Conservation (phyloP, 2,888 invertebrate species). For the Brenthis ino region DNA sequence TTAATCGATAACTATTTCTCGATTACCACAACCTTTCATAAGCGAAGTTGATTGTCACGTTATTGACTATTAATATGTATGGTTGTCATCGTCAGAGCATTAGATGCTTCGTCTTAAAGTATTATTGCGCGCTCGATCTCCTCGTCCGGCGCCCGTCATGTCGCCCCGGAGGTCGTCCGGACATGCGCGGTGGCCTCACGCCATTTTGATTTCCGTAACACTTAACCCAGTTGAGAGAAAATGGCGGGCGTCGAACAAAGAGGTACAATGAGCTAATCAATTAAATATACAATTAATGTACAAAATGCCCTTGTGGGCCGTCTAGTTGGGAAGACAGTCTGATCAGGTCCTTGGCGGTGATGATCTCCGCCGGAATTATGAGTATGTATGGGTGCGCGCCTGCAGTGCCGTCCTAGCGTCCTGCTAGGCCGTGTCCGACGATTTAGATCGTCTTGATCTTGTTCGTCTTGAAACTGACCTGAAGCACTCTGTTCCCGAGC, state of each 20-base stretch:
- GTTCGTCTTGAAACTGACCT: slow-evolving; percentile 96
- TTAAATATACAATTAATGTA: slow-evolving; percentile 66
- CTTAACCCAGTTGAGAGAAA: slow-evolving; percentile 72
- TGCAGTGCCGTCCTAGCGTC: slow-evolving; percentile 80
- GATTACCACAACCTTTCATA: slow-evolving; percentile 82
- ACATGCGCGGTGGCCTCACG: slow-evolving; percentile 65
- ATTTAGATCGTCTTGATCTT: slow-evolving; percentile 88
- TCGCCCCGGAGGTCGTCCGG: slow-evolving; percentile 49
- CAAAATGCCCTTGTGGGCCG: slow-evolving; percentile 56
- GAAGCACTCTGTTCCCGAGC: slow-evolving; percentile 93
- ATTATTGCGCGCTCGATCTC: slow-evolving; percentile 66
- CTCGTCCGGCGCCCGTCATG: slow-evolving; percentile 60
- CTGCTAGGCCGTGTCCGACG: slow-evolving; percentile 68
- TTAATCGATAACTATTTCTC: slow-evolving; percentile 79
- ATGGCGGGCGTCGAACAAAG: slow-evolving; percentile 64
- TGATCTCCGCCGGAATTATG: slow-evolving; percentile 44
- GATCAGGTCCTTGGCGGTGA: slow-evolving; percentile 46
- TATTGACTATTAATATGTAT: slow-evolving; percentile 79
- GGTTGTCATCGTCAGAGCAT: slow-evolving; percentile 64
- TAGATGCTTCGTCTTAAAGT: slow-evolving; percentile 65
- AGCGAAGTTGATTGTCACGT: slow-evolving; percentile 80
- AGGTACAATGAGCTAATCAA: slow-evolving; percentile 57
- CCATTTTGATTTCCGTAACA: slow-evolving; percentile 75
- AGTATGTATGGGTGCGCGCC: slow-evolving; percentile 78
- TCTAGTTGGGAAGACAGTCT: slow-evolving; percentile 57